Evolutionary conservation across 2,113 vertebrate species (phyloP).

Genomic region (Elgaria multicarinata): DNA sequence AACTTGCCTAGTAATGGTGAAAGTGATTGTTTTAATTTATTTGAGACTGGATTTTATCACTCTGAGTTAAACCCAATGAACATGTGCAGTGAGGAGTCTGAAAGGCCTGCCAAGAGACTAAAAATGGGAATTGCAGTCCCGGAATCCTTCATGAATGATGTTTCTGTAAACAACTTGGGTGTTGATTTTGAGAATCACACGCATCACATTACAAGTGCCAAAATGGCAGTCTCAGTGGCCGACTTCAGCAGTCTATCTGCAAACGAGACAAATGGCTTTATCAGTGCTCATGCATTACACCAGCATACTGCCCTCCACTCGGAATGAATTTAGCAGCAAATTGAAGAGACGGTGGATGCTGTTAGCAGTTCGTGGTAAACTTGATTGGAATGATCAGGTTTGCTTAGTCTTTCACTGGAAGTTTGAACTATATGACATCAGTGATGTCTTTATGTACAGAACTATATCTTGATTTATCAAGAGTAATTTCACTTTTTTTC

Average conservation of each 20-base stretch:
- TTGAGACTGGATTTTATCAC: constrained; percentile 96
- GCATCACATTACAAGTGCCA: constrained; percentile 93
- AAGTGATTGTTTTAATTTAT: constrained; percentile 94
- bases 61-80: constrained; percentile 88
- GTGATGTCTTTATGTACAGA: constrained; percentile 99
- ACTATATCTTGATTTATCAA: constrained; percentile 99
- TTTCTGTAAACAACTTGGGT: constrained; percentile 90
- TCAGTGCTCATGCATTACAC: constrained; percentile 88
- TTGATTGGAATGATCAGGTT: constrained; percentile 80
- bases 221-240: constrained; percentile 97
- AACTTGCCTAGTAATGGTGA: constrained; percentile 89
- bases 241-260: constrained; percentile 93
- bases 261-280: constrained; percentile 90
- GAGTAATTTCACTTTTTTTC: constrained; percentile 98
- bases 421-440: constrained; percentile 98
- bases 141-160: constrained; percentile 93
- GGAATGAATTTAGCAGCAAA: constrained; percentile 80
- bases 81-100: constrained; percentile 90
- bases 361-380: constrained; percentile 73
- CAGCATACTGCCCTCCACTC: constrained; percentile 94
- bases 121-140: constrained; percentile 91
- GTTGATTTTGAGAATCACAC: constrained; percentile 92
- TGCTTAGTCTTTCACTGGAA: constrained; percentile 98
- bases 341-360: constrained; percentile 56
- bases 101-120: constrained; percentile 92